These are phyloP conservation scores for Dasypus novemcinctus DNA, from an alignment of 2,113 vertebrate species.

Conservation along the genomic window DNA sequence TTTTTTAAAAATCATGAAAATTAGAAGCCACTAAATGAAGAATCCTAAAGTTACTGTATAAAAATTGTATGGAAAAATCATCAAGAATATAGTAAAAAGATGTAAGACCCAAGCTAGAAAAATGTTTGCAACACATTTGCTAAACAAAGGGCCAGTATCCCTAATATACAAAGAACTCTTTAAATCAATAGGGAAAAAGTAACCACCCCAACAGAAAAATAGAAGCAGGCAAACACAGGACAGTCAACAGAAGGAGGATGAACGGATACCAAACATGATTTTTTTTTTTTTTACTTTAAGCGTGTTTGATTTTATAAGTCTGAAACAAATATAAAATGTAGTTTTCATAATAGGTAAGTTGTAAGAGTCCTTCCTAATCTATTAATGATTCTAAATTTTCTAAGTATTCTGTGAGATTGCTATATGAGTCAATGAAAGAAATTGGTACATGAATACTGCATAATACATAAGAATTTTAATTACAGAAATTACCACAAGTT, in stretches of 20 bases:
- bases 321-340: neutral
- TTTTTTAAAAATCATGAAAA: neutral
- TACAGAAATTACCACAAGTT: slow-evolving; percentile 6
- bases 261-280: neutral
- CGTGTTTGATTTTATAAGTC: neutral
- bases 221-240: neutral
- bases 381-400: neutral
- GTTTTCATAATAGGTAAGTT: neutral
- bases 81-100: neutral
- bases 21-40: slow-evolving; percentile 6
- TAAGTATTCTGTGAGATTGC: neutral
- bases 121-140: neutral
- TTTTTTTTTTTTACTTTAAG: slow-evolving; percentile 17
- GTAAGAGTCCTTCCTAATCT: neutral
- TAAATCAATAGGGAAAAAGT: neutral
- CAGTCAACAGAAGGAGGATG: neutral
- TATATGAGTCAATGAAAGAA: neutral
- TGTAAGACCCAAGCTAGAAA: neutral
- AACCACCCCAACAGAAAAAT: neutral
- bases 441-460: neutral
- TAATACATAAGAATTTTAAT: slow-evolving; percentile 28
- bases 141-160: neutral
- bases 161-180: neutral
- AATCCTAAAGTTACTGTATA: neutral
- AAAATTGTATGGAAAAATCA: slow-evolving; percentile 30